These are phyloP conservation scores for Macropus fuliginosus DNA, from an alignment of 2,797 vertebrate species.

Conservation along the genomic window DNA sequence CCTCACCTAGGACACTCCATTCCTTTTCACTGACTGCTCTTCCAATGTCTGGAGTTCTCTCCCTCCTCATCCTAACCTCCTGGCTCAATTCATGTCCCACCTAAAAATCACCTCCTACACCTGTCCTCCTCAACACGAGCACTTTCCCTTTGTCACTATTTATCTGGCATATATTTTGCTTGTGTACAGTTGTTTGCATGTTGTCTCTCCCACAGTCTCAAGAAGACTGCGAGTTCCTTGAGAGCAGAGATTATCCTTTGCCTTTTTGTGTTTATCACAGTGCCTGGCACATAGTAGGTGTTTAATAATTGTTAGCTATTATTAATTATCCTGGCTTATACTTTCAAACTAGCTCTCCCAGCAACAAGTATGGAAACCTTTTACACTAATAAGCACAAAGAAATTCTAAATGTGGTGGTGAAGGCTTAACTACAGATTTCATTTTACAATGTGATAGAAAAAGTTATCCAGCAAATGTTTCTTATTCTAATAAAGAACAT, in stretches of 20 bases:
- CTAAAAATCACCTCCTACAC: not conserved
- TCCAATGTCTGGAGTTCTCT: not conserved
- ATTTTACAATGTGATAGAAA: constrained; percentile 28
- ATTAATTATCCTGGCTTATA: not conserved
- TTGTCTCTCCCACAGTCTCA: not conserved
- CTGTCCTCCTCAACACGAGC: not conserved
- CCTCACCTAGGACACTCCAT: not conserved
- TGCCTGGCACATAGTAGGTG: not conserved
- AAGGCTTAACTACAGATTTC: not conserved
- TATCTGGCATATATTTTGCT: not conserved
- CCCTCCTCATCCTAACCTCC: not conserved
- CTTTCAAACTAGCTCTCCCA: constrained; percentile 22
- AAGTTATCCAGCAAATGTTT: constrained; percentile 39
- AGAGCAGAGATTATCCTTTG: not conserved
- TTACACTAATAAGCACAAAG: not conserved
- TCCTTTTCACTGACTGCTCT: not conserved
- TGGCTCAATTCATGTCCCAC: not conserved
- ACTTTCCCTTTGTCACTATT: not conserved
- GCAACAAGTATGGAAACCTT: constrained; percentile 16
- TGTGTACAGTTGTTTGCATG: not conserved
- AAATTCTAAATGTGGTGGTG: not conserved
- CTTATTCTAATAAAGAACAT: constrained; percentile 43
- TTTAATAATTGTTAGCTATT: not conserved
- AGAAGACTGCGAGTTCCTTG: not conserved
- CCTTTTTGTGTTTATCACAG: not conserved